These are phyloP conservation scores for Ptychadena robeensis DNA, from an alignment of 2,797 vertebrate species.

Conservation along the genomic window DNA sequence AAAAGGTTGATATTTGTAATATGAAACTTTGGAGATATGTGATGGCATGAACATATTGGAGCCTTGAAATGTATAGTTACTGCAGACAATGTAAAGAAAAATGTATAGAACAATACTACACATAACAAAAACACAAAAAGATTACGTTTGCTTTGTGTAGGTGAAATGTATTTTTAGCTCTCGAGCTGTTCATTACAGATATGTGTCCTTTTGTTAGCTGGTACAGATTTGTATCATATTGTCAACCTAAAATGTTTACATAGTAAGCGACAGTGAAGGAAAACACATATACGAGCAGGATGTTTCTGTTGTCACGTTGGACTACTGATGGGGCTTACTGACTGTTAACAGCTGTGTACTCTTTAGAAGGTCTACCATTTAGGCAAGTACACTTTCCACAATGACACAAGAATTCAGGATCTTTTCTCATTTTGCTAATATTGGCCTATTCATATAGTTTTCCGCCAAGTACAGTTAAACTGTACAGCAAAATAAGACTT, in stretches of 20 bases:
- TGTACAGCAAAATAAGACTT: slow-evolving; percentile 59
- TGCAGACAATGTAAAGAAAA: neutral
- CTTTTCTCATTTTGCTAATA: slow-evolving; percentile 59
- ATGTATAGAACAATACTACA: neutral
- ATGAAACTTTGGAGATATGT: neutral
- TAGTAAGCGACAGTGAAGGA: slow-evolving; percentile 13
- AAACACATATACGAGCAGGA: slow-evolving; percentile 32
- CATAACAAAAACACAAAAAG: neutral
- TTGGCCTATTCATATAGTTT: slow-evolving; percentile 39
- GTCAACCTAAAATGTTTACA: neutral
- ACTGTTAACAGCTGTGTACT: slow-evolving; percentile 20
- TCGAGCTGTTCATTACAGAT: neutral
- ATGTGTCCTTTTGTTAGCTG: neutral
- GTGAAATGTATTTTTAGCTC: neutral
- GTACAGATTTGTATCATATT: neutral
- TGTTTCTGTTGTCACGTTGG: slow-evolving; percentile 24
- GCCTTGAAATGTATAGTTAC: neutral
- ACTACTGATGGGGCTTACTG: slow-evolving; percentile 34
- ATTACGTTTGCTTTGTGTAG: neutral
- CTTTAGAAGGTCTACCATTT: slow-evolving; percentile 44
- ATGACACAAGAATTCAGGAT: slow-evolving; percentile 42
- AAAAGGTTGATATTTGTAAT: no score
- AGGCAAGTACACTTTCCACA: slow-evolving; percentile 38
- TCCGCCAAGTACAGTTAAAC: slow-evolving; percentile 38
- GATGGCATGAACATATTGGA: neutral